Evolutionary conservation across 2,113 vertebrate genomes (phyloP).

Genomic region (Hemiprocne comata): DNA sequence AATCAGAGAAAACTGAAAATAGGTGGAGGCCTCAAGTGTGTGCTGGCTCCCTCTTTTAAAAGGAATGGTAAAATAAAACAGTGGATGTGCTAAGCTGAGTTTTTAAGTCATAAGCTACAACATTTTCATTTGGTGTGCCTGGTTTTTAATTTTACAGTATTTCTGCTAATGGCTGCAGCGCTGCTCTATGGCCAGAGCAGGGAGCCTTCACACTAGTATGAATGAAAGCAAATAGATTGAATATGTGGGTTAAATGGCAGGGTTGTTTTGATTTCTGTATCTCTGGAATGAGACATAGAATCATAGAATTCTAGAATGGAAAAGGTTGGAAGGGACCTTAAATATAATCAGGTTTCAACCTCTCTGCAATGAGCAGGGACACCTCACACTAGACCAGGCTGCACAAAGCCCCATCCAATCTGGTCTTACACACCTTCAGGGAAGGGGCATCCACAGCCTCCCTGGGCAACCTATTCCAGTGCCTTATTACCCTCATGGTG

Average conservation of each 20-base stretch:
- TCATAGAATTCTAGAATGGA: too few species aligned
- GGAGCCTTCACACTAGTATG: not conserved
- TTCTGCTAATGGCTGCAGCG: not conserved
- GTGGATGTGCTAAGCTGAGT: not conserved
- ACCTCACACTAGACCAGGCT: too few species aligned
- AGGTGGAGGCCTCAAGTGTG: not conserved
- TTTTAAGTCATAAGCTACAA: not conserved
- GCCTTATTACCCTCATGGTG: too few species aligned
- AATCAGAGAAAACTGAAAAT: not conserved
- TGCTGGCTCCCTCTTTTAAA: not conserved
- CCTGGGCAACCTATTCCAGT: too few species aligned
- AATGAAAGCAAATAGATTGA: not conserved
- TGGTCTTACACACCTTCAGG: too few species aligned
- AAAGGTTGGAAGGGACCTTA: too few species aligned
- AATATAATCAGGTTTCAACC: too few species aligned
- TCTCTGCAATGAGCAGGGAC: too few species aligned
- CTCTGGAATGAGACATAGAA: not conserved
- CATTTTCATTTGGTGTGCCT: not conserved
- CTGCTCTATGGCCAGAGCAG: not conserved
- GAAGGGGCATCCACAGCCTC: too few species aligned
- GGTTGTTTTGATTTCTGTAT: not conserved
- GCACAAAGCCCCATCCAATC: too few species aligned
- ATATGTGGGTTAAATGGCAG: not conserved
- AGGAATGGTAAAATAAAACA: not conserved
- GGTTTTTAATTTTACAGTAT: not conserved